These are phyloP conservation scores for Actinia tenebrosa DNA, from an alignment of 64 coral and sea anemone species.

Conservation along the genomic window DNA sequence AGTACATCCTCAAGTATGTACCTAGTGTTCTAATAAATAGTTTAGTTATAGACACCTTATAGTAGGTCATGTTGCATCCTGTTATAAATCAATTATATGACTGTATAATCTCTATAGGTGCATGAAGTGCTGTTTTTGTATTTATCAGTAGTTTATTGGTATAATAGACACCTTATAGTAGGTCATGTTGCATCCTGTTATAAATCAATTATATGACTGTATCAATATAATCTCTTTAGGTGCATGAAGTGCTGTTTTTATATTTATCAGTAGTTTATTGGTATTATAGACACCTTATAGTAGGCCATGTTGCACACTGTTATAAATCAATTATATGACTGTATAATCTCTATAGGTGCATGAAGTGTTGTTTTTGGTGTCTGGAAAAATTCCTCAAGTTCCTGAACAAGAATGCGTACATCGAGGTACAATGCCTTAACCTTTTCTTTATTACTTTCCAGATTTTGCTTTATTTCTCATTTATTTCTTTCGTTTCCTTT, in stretches of 20 bases:
- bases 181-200: not conserved
- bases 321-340: not conserved
- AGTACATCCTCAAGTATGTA: constrained; percentile 91
- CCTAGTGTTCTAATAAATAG: too few relatives aligned
- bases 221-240: constrained; percentile 32
- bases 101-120: constrained; percentile 48
- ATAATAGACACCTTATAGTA: too few relatives aligned
- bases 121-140: constrained; percentile 91
- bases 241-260: constrained; percentile 97
- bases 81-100: not conserved
- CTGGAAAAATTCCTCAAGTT: constrained; percentile 95
- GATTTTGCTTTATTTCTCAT: not conserved
- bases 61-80: not conserved
- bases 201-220: not conserved
- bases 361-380: constrained; percentile 99
- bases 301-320: not conserved
- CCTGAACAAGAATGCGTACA: constrained; percentile 98
- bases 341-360: constrained; percentile 46
- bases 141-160: too few relatives aligned
- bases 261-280: too few relatives aligned
- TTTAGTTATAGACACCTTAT: not conserved
- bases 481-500: not conserved
- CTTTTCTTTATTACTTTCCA: not conserved
- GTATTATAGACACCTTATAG: too few relatives aligned
- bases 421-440: constrained; percentile 40